A percentile compares a stretch with the other conserved stretches of the same genome.
phyloP scores from a whole-genome alignment of 2,113 vertebrate genomes.

The Eleginops maclovinus region DNA sequence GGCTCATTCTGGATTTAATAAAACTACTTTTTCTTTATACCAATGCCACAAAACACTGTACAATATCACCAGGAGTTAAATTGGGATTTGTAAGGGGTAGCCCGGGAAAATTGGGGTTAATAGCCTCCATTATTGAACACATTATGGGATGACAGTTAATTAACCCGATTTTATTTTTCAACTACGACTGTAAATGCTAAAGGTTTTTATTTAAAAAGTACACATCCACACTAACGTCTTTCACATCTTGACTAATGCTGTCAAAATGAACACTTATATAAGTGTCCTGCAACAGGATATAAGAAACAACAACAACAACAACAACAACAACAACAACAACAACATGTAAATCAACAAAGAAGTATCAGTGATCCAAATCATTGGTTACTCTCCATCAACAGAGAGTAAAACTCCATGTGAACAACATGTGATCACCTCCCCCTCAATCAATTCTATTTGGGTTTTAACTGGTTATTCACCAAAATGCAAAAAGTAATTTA shows the following conservation, averaged over 20 bases:
- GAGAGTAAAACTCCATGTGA: background rate
- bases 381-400: background rate
- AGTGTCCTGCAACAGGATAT: too few species aligned
- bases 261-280: background rate
- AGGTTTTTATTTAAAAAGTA: background rate
- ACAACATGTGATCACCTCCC: background rate
- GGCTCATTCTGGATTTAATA: background rate
- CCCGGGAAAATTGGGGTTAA: background rate
- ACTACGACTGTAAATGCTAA: background rate
- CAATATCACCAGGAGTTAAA: background rate
- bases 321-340: too few species aligned
- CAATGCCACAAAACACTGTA: background rate
- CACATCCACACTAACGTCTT: background rate
- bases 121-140: background rate
- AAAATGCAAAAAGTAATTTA: background rate
- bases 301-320: too few species aligned
- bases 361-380: background rate
- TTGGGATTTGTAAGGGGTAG: background rate
- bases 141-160: background rate
- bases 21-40: background rate
- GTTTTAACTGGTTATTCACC: background rate
- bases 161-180: background rate
- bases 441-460: background rate
- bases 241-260: background rate
- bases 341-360: background rate